Evolutionary conservation across 2,888 invertebrate species (phyloP), one percentile per base, ranked within the genome.

Genomic region (Coenonympha glycerion): DNA sequence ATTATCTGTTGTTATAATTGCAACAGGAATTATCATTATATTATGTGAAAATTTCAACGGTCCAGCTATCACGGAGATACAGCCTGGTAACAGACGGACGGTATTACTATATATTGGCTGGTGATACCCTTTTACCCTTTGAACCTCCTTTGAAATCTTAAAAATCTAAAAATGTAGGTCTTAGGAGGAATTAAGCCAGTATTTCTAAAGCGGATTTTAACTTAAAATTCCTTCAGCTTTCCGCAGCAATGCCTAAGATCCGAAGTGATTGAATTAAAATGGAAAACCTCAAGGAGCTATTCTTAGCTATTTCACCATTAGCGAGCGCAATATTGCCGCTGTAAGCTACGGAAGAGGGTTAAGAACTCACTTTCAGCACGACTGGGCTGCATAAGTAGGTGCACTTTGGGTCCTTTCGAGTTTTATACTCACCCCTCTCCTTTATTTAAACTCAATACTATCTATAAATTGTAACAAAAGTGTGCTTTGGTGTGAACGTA

Each of bases 181-280:
- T n/a, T n/a, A n/a, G n/a, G n/a, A n/a, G n/a, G n/a, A n/a, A n/a
- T n/a, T n/a, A n/a, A n/a, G n/a, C n/a, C n/a, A n/a, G n/a, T n/a
- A n/a, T n/a, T n/a, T n/a, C n/a, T 26, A n/a, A 2, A n/a, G 28
- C 28, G 9, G 28, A 19, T 13, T 44, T 33, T 9, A 24, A 36
- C 16, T 28, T 18, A 22, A 40, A 16, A 33, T 47, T 40, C 22
- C 30, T 39, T 40, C 1, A 33, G 40, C 40, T 48, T 40, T 40
- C 31, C 22, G 40, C 33, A 33, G 33, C 18, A 40, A 11, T 13
- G 18, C 33, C 31, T 15, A 4, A 21, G 31, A 11, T 40, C 24
- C 39, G 33, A 22, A 33, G 40, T 48, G 40, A 48, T 48, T 31
- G 47, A 31, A 40, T 48, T 33, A 48, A 16, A 40, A 16, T 40